Evolutionary conservation across 2,888 invertebrate genomes (phyloP), one percentile per base, ranked within the genome.

Genomic region (Ormyrus rosae): DNA sequence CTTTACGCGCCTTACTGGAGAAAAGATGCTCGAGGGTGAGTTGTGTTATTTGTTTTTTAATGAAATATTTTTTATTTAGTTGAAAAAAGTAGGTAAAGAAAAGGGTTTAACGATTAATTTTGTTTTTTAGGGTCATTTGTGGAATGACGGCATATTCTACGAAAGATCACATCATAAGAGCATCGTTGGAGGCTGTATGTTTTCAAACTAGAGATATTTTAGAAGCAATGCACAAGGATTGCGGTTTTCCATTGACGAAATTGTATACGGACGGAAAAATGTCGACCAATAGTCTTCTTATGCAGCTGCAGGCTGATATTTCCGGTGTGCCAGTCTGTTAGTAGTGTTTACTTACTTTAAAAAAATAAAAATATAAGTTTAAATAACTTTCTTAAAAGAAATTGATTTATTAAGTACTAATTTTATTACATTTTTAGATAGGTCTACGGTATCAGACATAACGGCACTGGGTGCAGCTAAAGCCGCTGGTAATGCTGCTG

Each of bases 1-100:
- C 92, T 99, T 0, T 99, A 97, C 91, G 99, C 99, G 74, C 99
- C 99, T 0, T 98, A 99, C 89, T 99, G 99, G 99, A 94, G 98
- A 88, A 96, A 97, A 87, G 98, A 98, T 90, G 99, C 99, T 0
- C 93, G 98, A 89, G 98, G 98, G 96, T 94, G 87, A 86, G 91
- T 88, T 77, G 48, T 5, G 8, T 74, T 69, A 6, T 13, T 67
- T 60, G 34, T 11, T 11, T 78, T 68, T 75, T 53, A 48, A 10
- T 9, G 11, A 34, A 34, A 34, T 1, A 46, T 19, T 58, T 8
- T 71, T 46, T 71, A 48, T 58, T 53, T n/a, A 53, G 0, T 19
- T 13, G 10, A 61, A 10, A 51, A 51, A 19, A 51, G n/a, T 11
- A 13, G 60, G 45, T 7, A 63, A 8, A n/a, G 10, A 8, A 4